Evolutionary conservation across 2,113 vertebrate species (phyloP).

Genomic region (Nerophis lumbriciformis): DNA sequence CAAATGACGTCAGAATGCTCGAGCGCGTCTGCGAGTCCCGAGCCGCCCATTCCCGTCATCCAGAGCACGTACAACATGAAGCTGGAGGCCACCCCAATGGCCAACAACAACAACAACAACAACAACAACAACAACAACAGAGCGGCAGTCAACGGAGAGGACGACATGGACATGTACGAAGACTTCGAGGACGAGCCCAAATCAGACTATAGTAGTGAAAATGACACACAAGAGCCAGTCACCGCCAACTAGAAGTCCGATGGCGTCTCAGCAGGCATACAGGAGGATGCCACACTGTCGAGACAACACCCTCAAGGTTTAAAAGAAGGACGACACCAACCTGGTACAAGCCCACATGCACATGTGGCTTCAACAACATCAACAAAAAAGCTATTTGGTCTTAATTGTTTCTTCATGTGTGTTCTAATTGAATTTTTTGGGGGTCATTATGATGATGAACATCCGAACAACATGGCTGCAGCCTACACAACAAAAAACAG

Average conservation of each 20-base stretch:
- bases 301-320: constrained; percentile 44
- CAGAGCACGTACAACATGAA: constrained; percentile 98
- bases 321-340: constrained; percentile 13
- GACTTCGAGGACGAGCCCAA: constrained; percentile 99
- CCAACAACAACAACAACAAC: constrained; percentile 80
- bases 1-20: constrained; percentile 99
- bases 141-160: constrained; percentile 83
- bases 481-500: constrained; percentile 81
- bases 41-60: constrained; percentile 96
- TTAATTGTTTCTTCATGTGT: constrained; percentile 95
- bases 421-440: constrained; percentile 62
- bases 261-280: constrained; percentile 33
- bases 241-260: constrained; percentile 80
- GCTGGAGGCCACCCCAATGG: constrained; percentile 81
- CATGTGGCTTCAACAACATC: constrained; percentile 88
- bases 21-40: constrained; percentile 93
- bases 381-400: constrained; percentile 89
- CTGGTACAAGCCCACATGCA: constrained; percentile 91
- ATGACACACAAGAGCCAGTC: constrained; percentile 91
- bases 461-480: constrained; percentile 83
- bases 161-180: constrained; percentile 98
- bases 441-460: constrained; percentile 69
- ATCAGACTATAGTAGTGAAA: constrained; percentile 99
- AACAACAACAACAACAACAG: constrained; percentile 79
- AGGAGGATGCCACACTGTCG: constrained; percentile 38